These are phyloP conservation scores for Pelobates cultripes DNA, from an alignment of 2,797 vertebrate genomes.

Conservation along the genomic window DNA sequence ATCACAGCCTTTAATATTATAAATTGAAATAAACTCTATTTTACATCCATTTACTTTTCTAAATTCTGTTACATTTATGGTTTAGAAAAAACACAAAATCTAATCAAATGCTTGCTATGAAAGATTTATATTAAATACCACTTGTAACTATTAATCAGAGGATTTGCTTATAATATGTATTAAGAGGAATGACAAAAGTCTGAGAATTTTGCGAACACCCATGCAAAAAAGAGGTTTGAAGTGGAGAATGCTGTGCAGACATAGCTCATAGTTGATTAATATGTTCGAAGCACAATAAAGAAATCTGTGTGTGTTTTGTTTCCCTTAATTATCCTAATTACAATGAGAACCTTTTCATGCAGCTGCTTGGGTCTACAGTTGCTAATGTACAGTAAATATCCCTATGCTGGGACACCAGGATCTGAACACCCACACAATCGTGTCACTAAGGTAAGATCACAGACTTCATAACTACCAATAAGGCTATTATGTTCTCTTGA, in stretches of 20 bases:
- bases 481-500: slow-evolving; percentile 76
- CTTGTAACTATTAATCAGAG: slow-evolving; percentile 28
- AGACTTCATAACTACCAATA: slow-evolving; percentile 80
- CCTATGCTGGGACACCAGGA: slow-evolving; percentile 72
- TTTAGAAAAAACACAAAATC: slow-evolving; percentile 14
- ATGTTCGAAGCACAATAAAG: slow-evolving; percentile 61
- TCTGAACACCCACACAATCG: slow-evolving; percentile 65
- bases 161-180: slow-evolving; percentile 23
- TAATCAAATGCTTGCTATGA: slow-evolving; percentile 23
- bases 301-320: slow-evolving; percentile 60
- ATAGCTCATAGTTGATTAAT: slow-evolving; percentile 64
- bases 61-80: not conserved
- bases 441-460: slow-evolving; percentile 69
- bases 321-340: slow-evolving; percentile 75
- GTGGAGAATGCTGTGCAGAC: slow-evolving; percentile 58
- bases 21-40: not conserved
- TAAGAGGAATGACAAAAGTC: not conserved
- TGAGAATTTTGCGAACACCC: slow-evolving; percentile 15
- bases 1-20: no score
- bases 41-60: not conserved
- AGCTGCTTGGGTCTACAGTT: slow-evolving; percentile 65
- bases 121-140: slow-evolving; percentile 18
- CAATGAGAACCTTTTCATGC: slow-evolving; percentile 68
- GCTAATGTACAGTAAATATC: slow-evolving; percentile 60
- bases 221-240: slow-evolving; percentile 25